phyloP scores from a whole-genome alignment of 2,797 vertebrate genomes.

The Cyprinodon diabolis region DNA sequence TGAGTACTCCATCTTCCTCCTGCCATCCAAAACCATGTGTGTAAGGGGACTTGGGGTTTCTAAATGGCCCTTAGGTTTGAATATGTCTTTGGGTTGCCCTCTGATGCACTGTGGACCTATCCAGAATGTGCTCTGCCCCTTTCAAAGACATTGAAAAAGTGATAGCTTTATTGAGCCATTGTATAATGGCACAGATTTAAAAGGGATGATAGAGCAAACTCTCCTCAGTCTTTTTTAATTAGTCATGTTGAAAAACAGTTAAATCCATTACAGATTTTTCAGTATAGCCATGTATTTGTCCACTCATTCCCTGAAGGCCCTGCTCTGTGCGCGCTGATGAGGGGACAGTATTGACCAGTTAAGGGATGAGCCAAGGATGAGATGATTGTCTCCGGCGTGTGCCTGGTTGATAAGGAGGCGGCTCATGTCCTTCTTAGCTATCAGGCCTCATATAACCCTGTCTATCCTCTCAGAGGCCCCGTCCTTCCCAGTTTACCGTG shows the following conservation, averaged over 20 bases:
- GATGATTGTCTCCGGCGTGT: constrained; percentile 73
- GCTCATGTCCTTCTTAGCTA: constrained; percentile 81
- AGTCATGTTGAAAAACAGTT: constrained; percentile 17
- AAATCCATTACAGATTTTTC: constrained; percentile 30
- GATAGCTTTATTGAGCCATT: not conserved
- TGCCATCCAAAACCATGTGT: not conserved
- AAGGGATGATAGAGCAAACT: not conserved
- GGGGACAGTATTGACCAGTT: constrained; percentile 70
- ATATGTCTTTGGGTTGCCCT: not conserved
- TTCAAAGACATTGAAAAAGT: too few species aligned
- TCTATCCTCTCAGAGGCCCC: constrained; percentile 38
- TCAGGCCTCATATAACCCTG: constrained; percentile 48
- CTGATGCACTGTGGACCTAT: not conserved
- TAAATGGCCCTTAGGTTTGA: not conserved
- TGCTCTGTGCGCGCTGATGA: constrained; percentile 59
- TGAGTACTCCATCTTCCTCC: not conserved
- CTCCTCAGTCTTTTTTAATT: constrained; percentile 3
- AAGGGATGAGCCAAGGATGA: constrained; percentile 76
- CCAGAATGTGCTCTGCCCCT: not conserved
- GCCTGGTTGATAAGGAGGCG: constrained; percentile 70
- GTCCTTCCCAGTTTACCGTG: constrained; percentile 60
- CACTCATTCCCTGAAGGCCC: constrained; percentile 39
- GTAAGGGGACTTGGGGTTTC: not conserved
- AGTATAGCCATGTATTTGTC: constrained; percentile 42
- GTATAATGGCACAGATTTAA: not conserved